These are phyloP conservation scores for Eudyptes chrysolophus DNA, from an alignment of 2,113 vertebrate genomes.

Conservation along the genomic window DNA sequence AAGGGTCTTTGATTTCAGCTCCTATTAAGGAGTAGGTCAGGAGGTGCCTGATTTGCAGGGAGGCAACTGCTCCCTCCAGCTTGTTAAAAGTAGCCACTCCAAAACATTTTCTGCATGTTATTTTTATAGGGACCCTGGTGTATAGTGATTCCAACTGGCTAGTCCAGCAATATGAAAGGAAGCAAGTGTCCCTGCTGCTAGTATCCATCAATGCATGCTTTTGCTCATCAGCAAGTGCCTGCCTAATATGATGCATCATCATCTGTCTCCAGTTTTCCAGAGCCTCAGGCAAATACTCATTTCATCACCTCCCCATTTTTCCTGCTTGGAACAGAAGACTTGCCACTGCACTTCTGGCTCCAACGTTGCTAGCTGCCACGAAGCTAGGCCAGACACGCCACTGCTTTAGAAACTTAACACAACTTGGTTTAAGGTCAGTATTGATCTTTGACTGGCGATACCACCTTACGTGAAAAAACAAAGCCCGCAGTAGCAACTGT, in stretches of 20 bases:
- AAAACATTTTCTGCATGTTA: not conserved
- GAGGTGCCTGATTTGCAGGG: not conserved
- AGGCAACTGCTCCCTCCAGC: constrained; percentile 1
- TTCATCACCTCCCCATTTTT: not conserved
- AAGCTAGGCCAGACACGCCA: not conserved
- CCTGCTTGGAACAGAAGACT: not conserved
- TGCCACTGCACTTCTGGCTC: not conserved
- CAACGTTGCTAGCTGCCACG: not conserved
- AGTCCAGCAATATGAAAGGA: not conserved
- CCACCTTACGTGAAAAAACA: not conserved
- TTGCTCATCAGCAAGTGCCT: not conserved
- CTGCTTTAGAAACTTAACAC: not conserved
- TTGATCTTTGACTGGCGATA: not conserved
- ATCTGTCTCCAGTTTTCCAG: not conserved
- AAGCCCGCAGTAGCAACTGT: not conserved
- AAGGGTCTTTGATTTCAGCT: constrained; percentile 74
- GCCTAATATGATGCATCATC: not conserved
- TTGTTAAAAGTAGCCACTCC: constrained; percentile 19
- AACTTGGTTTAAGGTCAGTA: not conserved
- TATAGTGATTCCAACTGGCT: not conserved
- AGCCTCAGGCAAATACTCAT: not conserved
- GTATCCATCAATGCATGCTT: not conserved
- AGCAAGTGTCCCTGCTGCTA: not conserved
- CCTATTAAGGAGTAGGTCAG: constrained; percentile 38
- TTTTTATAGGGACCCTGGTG: not conserved